These are phyloP conservation scores for Carapus acus DNA, from an alignment of 2,797 vertebrate species.

Conservation along the genomic window DNA sequence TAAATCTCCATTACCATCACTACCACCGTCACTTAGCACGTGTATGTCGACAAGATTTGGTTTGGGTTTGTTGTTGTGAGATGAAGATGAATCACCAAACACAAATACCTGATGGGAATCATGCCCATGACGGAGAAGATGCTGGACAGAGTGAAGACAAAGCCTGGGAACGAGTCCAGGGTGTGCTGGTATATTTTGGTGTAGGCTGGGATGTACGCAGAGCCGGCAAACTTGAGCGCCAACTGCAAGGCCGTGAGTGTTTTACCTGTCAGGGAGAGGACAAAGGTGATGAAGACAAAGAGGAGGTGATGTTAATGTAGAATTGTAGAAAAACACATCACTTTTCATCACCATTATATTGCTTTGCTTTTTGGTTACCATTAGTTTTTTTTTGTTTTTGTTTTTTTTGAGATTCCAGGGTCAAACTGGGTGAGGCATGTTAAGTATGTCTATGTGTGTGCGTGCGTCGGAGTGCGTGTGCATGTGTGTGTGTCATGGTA, in stretches of 20 bases:
- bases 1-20: too few species aligned
- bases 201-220: constrained; percentile 79
- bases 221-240: constrained; percentile 74
- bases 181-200: constrained; percentile 87
- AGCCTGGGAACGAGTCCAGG: constrained; percentile 76
- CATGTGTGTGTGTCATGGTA: not conserved
- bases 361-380: too few species aligned
- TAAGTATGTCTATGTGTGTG: not conserved
- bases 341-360: too few species aligned
- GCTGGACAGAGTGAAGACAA: constrained; percentile 83
- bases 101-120: constrained; percentile 80
- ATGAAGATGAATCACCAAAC: too few species aligned
- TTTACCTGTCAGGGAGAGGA: constrained; percentile 68
- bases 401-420: too few species aligned
- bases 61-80: too few species aligned
- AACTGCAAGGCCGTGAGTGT: constrained; percentile 81
- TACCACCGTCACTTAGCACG: too few species aligned
- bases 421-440: too few species aligned
- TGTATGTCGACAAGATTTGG: too few species aligned
- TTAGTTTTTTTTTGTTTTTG: too few species aligned
- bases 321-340: too few species aligned
- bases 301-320: too few species aligned
- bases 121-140: constrained; percentile 74
- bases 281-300: not conserved
- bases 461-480: not conserved